These are phyloP conservation scores for Xestia sexstrigata DNA, from an alignment of 2,888 invertebrate species.

Conservation along the genomic window DNA sequence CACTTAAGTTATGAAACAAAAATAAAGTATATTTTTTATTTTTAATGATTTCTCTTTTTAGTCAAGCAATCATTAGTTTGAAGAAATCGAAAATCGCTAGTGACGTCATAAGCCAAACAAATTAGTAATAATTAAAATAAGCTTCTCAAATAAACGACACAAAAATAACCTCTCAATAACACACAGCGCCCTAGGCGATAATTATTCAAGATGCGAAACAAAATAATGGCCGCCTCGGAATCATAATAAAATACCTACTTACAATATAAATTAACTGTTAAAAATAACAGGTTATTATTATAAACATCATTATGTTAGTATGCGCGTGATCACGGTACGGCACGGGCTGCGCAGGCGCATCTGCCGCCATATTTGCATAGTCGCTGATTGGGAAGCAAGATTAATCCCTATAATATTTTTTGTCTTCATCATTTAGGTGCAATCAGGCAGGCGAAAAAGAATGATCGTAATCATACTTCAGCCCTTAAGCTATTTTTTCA, in stretches of 20 bases:
- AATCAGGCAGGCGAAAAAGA: slow-evolving; percentile 88
- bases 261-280: slow-evolving; percentile 70
- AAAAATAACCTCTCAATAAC: slow-evolving; percentile 63
- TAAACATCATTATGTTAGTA: slow-evolving; percentile 70
- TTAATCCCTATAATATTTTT: slow-evolving; percentile 89
- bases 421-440: slow-evolving; percentile 89
- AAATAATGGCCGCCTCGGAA: slow-evolving; percentile 62
- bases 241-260: slow-evolving; percentile 66
- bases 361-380: slow-evolving; percentile 88
- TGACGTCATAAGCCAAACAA: slow-evolving; percentile 59
- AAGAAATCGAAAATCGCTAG: slow-evolving; percentile 40
- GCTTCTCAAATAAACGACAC: slow-evolving; percentile 62
- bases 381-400: slow-evolving; percentile 87
- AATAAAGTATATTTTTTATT: slow-evolving; percentile 20
- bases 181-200: slow-evolving; percentile 63
- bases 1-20: slow-evolving; percentile 39
- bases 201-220: slow-evolving; percentile 67
- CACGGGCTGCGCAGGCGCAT: slow-evolving; percentile 80
- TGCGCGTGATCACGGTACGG: slow-evolving; percentile 74
- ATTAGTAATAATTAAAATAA: slow-evolving; percentile 68
- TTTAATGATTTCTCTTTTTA: slow-evolving; percentile 44
- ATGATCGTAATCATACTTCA: slow-evolving; percentile 89
- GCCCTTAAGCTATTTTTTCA: slow-evolving; percentile 90
- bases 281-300: slow-evolving; percentile 78
- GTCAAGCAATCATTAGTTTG: slow-evolving; percentile 21